Evolutionary conservation across 2,888 invertebrate species (phyloP), one percentile per base, ranked within the genome.

Genomic region (Hemicrepidius hirtus): DNA sequence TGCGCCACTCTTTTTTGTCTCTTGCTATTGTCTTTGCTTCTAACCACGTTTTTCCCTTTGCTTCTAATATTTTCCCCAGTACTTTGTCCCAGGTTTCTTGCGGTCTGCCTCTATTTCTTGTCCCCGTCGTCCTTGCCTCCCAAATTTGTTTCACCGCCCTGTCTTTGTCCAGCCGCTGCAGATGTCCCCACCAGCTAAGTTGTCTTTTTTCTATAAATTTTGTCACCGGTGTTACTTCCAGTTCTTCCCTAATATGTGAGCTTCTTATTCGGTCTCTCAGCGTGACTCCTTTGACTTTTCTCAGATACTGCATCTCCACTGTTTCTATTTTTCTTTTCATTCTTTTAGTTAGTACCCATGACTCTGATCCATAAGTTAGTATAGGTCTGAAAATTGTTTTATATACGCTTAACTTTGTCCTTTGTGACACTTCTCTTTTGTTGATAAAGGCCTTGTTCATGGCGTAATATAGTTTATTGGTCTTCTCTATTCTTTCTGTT

Each of bases 251-350:
- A 1, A 75, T 68, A 24, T 62, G 20, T 40, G 12, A 28, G 41
- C 63, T 74, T 18, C 70, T 67, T 41, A 74, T 68, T 59, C 50
- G 68, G 21, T 74, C 67, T 41, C 10, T 66, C 20, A 41, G 70
- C 44, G 74, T 76, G 46, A 60, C 41, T 28, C 63, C 50, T 46
- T 53, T 63, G 6, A 74, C 55, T 69, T 24, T 53, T 40, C 70
- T 72, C 16, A 76, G 40, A 37, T 68, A 76, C 70, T 74, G 63
- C 69, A 74, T 76, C 49, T 76, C 70, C 3, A 64, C 21, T 20
- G 76, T 72, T 60, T 76, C 71, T 10, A 76, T n/a, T 74, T 59
- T 76, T 24, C 76, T 76, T 60, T 74, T 70, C 24, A 41, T 28
- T 53, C 32, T 57, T 40, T 67, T 72, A 9, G 60, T 55, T n/a